Conservation (phyloP, 1,140 invertebrate genomes). For the Drosophila insularis region DNA sequence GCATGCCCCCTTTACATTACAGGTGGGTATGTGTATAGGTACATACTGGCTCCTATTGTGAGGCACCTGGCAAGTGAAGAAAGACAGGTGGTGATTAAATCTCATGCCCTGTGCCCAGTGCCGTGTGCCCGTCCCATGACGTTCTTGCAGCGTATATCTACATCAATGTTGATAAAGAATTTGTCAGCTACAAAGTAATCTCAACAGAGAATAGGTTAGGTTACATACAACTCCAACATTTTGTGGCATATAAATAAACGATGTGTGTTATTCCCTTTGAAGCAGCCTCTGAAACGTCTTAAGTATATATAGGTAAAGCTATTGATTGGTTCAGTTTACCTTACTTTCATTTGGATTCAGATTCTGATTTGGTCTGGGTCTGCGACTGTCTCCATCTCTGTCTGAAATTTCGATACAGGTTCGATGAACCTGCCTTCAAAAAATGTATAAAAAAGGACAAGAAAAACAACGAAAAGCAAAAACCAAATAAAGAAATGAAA, state of each 20-base stretch:
- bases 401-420: not conserved
- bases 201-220: constrained; percentile 43
- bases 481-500: constrained; percentile 4
- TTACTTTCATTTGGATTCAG: constrained; percentile 29
- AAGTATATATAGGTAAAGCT: not conserved
- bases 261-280: constrained; percentile 42
- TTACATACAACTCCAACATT: constrained; percentile 27
- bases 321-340: constrained; percentile 26
- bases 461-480: not conserved
- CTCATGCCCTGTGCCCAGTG: not conserved
- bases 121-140: not conserved
- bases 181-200: constrained; percentile 16
- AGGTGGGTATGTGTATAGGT: not conserved
- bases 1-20: not conserved
- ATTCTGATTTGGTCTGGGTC: not conserved
- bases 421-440: not conserved
- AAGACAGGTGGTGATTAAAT: constrained; percentile 11
- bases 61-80: constrained; percentile 3
- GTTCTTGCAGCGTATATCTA: not conserved
- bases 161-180: constrained; percentile 19
- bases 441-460: not conserved
- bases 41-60: not conserved
- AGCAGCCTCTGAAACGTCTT: constrained; percentile 30
- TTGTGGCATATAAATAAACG: constrained; percentile 46
- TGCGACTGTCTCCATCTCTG: not conserved